phyloP scores from a whole-genome alignment of 2,888 invertebrate genomes.

The Leucophenga maculata region DNA sequence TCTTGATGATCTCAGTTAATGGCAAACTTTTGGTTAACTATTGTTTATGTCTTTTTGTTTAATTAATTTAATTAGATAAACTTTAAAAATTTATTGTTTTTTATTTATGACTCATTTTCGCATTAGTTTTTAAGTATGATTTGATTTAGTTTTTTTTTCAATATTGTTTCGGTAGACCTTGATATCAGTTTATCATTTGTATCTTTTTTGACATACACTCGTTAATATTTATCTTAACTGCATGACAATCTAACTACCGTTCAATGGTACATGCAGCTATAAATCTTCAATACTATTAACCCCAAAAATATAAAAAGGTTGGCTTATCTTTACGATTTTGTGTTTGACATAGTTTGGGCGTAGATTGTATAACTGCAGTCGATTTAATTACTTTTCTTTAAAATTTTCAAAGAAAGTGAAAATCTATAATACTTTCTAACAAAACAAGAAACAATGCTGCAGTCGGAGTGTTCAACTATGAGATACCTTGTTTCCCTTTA shows the following conservation, averaged over 20 bases:
- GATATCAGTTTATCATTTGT: not conserved
- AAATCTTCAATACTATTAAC: not conserved
- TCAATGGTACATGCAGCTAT: slow-evolving; percentile 1
- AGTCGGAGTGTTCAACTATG: too few species aligned
- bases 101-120: not conserved
- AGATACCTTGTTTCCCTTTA: too few species aligned
- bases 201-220: not conserved
- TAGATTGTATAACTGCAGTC: not conserved
- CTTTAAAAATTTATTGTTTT: not conserved
- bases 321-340: not conserved
- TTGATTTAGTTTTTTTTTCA: not conserved
- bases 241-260: not conserved
- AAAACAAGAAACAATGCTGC: too few species aligned
- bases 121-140: not conserved
- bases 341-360: slow-evolving; percentile 1
- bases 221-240: not conserved
- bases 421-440: too few species aligned
- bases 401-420: slow-evolving; percentile 13
- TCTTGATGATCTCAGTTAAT: slow-evolving; percentile 11
- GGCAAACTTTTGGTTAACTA: not conserved
- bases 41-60: not conserved
- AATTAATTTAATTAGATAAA: not conserved
- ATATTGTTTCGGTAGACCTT: not conserved
- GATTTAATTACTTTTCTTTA: too few species aligned
- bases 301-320: not conserved